Evolutionary conservation across 2,113 vertebrate genomes (phyloP).

Genomic region (Toxotes chatareus): DNA sequence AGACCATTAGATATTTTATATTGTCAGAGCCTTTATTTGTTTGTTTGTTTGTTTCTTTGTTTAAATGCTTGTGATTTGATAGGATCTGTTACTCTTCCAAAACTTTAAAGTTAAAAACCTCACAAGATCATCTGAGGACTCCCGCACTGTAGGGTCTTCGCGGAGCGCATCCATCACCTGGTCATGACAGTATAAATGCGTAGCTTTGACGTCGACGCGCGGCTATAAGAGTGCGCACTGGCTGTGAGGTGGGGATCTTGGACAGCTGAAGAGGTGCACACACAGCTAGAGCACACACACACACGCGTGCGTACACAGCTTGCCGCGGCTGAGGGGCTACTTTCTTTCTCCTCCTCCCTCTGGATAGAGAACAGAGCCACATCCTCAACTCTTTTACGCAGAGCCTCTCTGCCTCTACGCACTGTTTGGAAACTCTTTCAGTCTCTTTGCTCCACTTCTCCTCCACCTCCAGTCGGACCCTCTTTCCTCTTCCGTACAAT

Average conservation of each 20-base stretch:
- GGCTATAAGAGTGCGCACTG: neutral
- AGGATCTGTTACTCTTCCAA: neutral
- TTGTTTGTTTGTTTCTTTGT: neutral
- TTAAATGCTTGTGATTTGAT: neutral
- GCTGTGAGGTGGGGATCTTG: conserved; percentile 30
- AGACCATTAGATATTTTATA: too few relatives aligned
- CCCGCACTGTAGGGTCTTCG: neutral
- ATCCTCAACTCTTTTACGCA: neutral
- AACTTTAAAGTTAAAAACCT: neutral
- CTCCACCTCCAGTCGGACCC: neutral
- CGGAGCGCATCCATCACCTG: neutral
- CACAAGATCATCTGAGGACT: too few relatives aligned
- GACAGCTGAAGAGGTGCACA: conserved; percentile 24
- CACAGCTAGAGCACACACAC: neutral
- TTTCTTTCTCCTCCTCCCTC: conserved; percentile 8
- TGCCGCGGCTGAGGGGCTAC: conserved; percentile 2
- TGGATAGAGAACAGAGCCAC: conserved; percentile 31
- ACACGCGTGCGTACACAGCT: neutral
- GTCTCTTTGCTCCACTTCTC: neutral
- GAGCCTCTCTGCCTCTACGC: neutral
- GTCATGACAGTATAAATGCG: neutral
- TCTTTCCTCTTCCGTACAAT: rapidly evolving
- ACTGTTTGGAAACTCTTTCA: conserved; percentile 5
- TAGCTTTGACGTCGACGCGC: conserved; percentile 44
- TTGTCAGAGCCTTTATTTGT: too few relatives aligned